Evolutionary conservation across 2,797 vertebrate genomes (phyloP).

Genomic region (Tachyglossus aculeatus): DNA sequence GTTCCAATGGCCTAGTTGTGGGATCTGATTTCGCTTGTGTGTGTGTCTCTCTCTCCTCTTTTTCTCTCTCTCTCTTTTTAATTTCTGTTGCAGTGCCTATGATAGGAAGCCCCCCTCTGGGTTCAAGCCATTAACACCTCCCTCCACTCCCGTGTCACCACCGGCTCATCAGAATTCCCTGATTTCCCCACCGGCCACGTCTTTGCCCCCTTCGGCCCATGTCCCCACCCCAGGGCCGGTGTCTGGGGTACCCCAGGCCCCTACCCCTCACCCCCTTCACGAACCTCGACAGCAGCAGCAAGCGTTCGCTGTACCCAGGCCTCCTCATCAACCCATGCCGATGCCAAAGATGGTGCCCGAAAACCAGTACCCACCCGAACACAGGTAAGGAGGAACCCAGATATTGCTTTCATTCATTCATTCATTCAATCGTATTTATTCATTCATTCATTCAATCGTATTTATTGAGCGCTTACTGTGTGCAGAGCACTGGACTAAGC

Average conservation of each 20-base stretch:
- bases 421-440: too few species aligned
- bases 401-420: too few species aligned
- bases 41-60: too few species aligned
- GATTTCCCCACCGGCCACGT: slow-evolving; percentile 59
- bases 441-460: too few species aligned
- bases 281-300: slow-evolving; percentile 74
- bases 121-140: slow-evolving; percentile 96
- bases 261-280: slow-evolving; percentile 56
- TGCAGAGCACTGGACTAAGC: too few species aligned
- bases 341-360: slow-evolving; percentile 82
- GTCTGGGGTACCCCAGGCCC: slow-evolving; percentile 52
- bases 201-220: slow-evolving; percentile 48
- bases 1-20: background rate
- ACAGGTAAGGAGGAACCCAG: too few species aligned
- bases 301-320: slow-evolving; percentile 86
- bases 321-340: slow-evolving; percentile 81
- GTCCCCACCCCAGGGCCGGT: slow-evolving; percentile 50
- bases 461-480: too few species aligned
- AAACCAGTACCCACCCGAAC: slow-evolving; percentile 85
- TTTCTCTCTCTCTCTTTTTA: slow-evolving; percentile 32
- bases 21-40: too few species aligned
- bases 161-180: slow-evolving; percentile 62
- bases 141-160: slow-evolving; percentile 87
- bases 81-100: slow-evolving; percentile 89
- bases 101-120: slow-evolving; percentile 89